Base-by-base conservation (phyloP, 2,888 invertebrate species). In the Hyppa rectilinea region DNA sequence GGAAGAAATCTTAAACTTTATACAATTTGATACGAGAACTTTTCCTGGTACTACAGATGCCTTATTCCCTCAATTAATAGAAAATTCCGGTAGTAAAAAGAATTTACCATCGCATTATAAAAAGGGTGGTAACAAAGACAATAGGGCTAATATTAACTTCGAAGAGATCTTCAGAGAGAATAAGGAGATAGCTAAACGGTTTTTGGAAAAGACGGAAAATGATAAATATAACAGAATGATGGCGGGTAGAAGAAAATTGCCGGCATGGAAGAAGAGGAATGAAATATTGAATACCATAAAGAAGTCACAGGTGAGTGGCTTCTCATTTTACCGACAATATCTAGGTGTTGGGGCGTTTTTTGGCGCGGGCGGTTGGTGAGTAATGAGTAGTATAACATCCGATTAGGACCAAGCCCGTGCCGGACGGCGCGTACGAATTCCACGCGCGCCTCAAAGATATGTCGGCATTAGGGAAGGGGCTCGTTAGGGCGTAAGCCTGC, bases 251-350 rank as follows among this genome's bases (percentile, higher is more conserved):
- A 96, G 95, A 86, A 96, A 96, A 84, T 91, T 98, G 62, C 98
- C 98, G 0, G 98, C 98, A 0, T 98, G 97, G 97, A 92, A 95
- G 26, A 97, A 97, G 88, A 97, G 96, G 92, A 95, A 96, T 49
- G 97, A 97, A 73, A 97, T 98, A 84, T 92, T 98, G 71, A 96
- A 96, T 77, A 94, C 96, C 0, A 96, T 98, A 49, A 94, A 96
- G 45, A 95, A 96, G 65, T 97, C 97, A 66, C 97, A 97, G 92
- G 96, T 96, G 82, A 29, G 64, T 0, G 23, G 10, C 6, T 29
- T 31, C 2, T 29, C 36, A 5, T 31, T 14, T 45, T 59, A 40
- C 43, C 7, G 4, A 31, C 14, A 29, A n/a, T 3, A n/a, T 20
- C 9, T 7, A 2, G 2, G 12, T 47, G 29, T 17, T 2, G 9